These are phyloP conservation scores for Elgaria multicarinata DNA, from an alignment of 2,113 vertebrate genomes.

Conservation along the genomic window DNA sequence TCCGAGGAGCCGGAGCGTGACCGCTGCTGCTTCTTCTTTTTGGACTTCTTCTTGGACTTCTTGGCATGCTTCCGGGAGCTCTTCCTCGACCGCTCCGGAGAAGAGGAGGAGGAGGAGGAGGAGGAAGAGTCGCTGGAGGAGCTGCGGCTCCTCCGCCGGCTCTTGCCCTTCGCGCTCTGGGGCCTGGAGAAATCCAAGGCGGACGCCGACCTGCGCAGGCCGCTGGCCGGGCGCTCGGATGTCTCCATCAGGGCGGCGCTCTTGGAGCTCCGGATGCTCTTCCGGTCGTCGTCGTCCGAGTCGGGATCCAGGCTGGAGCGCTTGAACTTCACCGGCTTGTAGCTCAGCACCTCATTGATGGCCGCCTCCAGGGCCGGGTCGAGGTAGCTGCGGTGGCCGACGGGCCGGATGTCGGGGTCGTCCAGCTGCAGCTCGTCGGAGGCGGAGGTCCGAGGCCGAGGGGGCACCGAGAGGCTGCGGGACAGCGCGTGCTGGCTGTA, in stretches of 20 bases:
- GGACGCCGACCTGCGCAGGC: conserved; percentile 85
- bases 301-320: conserved; percentile 83
- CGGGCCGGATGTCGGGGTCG: conserved; percentile 71
- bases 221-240: conserved; percentile 55
- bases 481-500: conserved; percentile 83
- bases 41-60: conserved; percentile 89
- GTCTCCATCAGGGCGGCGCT: conserved; percentile 64
- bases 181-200: conserved; percentile 82
- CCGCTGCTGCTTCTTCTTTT: conserved; percentile 77
- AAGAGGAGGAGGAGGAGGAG: conserved; percentile 80
- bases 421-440: conserved; percentile 56
- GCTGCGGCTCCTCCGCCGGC: conserved; percentile 63
- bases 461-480: conserved; percentile 92
- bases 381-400: conserved; percentile 86
- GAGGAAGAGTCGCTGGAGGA: conserved; percentile 63
- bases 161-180: conserved; percentile 61
- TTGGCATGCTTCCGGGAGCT: conserved; percentile 82
- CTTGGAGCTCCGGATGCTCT: conserved; percentile 70
- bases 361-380: conserved; percentile 95
- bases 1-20: conserved; percentile 76
- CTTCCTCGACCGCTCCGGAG: conserved; percentile 77
- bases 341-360: conserved; percentile 94
- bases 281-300: conserved; percentile 78
- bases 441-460: conserved; percentile 74
- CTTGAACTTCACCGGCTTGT: conserved; percentile 85